Base-by-base conservation (phyloP, 2,888 invertebrate species). In the Ichneumoninae sp. region DNA sequence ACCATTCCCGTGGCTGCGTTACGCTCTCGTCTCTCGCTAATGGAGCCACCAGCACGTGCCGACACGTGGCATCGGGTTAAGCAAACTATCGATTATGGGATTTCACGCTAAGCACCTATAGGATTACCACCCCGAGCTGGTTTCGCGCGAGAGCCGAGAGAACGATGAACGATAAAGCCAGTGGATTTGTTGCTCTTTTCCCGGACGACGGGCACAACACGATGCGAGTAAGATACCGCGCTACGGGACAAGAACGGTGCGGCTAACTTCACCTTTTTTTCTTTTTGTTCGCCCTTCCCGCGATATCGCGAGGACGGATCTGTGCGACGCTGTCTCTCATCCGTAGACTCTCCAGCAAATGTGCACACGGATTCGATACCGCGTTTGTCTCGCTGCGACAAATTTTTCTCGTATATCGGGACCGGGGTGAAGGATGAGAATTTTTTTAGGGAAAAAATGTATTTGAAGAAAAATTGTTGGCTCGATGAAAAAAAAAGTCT, bases 61-160 rank as follows among this genome's bases (percentile, higher is more conserved):
- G 92, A 92, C 93, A 92, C 93, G 93, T 92, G 92, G 91, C 92
- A 83, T 88, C 90, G 91, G 92, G 93, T 93, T 93, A 92, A 93
- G 93, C 93, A 93, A 93, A 93, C 93, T 93, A 93, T 93, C 93
- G 93, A 93, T 93, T 93, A 93, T 93, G 90, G 93, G 93, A 93
- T 93, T 93, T 93, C 90, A 93, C 93, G 93, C 91, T 93, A 92
- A 93, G 93, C 91, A 93, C 93, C 93, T 92, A 93, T 93, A 91
- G 93, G 93, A 93, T 93, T 93, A 93, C 87, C 93, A 90, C 89
- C 81, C 85, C 40, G 74, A 85, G 63, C 63, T 26, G 57, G 65
- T 75, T 71, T 47, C 71, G 54, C 71, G 54, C 65, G 33, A 66
- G 52, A 65, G 13, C 30, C 71, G 50, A 57, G 54, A 66, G 33